A percentile compares a stretch with the other conserved stretches of the same genome.
Conservation (phyloP, 2,888 invertebrate species). For the Aporophyla nigra region DNA sequence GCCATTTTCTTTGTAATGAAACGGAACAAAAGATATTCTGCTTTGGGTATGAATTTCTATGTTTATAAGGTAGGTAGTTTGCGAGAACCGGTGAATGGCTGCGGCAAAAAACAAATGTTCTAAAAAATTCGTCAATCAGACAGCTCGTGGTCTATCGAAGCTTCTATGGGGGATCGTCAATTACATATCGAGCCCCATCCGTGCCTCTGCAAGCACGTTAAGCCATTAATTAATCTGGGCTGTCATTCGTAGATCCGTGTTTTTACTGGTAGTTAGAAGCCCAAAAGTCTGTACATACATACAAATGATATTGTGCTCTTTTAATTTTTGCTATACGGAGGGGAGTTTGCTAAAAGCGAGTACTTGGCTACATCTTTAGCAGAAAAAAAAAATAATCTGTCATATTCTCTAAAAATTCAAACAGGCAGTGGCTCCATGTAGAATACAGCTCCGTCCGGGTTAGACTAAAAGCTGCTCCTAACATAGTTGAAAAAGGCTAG, state of each 20-base stretch:
- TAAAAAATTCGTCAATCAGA: too few species aligned
- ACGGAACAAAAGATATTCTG: constrained; percentile 6
- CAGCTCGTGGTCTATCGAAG: too few species aligned
- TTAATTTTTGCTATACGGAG: background rate
- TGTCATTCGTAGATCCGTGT: too few species aligned
- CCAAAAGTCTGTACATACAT: too few species aligned
- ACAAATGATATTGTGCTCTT: constrained; percentile 1
- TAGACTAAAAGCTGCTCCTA: background rate
- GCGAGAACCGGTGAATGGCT: too few species aligned
- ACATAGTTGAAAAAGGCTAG: background rate
- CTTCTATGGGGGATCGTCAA: too few species aligned
- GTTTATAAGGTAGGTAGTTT: background rate
- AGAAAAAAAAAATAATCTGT: background rate
- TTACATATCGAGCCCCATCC: too few species aligned
- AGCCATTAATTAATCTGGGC: too few species aligned
- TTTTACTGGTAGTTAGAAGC: too few species aligned
- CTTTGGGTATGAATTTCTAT: background rate
- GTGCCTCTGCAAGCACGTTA: too few species aligned
- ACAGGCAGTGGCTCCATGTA: too few species aligned
- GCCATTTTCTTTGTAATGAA: constrained; percentile 30
- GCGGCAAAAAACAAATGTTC: too few species aligned
- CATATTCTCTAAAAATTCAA: background rate
- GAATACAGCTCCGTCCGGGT: background rate
- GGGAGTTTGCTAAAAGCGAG: background rate
- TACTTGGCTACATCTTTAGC: background rate